These are phyloP conservation scores for Seriola dumerili DNA, from an alignment of 2,113 vertebrate genomes.

Conservation along the genomic window DNA sequence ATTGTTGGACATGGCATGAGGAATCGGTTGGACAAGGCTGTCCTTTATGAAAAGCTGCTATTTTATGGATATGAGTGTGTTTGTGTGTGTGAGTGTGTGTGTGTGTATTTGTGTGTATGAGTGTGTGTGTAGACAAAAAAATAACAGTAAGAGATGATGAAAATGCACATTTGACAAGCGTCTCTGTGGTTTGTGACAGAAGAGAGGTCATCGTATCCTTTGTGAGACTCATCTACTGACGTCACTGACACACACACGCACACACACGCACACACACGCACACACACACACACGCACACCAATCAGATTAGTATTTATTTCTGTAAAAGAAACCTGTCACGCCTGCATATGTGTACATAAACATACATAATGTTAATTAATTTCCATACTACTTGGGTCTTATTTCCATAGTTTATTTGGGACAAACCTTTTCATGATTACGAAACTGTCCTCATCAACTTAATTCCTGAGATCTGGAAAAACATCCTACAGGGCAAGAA, in stretches of 20 bases:
- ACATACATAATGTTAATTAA: too few species aligned
- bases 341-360: too few species aligned
- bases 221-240: conserved; percentile 24
- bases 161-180: conserved; percentile 38
- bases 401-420: too few species aligned
- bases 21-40: background rate
- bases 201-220: conserved; percentile 47
- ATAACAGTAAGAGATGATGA: conserved; percentile 21
- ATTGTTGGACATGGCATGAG: conserved; percentile 12
- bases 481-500: too few species aligned
- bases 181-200: conserved; percentile 38
- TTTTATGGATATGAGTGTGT: conserved; percentile 3
- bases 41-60: background rate
- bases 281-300: background rate
- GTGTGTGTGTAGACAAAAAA: background rate
- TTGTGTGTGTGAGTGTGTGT: background rate
- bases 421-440: too few species aligned
- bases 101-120: too few species aligned
- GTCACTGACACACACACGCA: conserved; percentile 7
- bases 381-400: too few species aligned
- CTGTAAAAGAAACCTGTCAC: background rate
- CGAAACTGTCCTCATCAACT: too few species aligned
- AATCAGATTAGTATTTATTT: background rate
- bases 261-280: conserved; percentile 23
- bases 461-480: too few species aligned